These are phyloP conservation scores for Machimus atricapillus DNA, from an alignment of 2,888 invertebrate species.

Conservation along the genomic window DNA sequence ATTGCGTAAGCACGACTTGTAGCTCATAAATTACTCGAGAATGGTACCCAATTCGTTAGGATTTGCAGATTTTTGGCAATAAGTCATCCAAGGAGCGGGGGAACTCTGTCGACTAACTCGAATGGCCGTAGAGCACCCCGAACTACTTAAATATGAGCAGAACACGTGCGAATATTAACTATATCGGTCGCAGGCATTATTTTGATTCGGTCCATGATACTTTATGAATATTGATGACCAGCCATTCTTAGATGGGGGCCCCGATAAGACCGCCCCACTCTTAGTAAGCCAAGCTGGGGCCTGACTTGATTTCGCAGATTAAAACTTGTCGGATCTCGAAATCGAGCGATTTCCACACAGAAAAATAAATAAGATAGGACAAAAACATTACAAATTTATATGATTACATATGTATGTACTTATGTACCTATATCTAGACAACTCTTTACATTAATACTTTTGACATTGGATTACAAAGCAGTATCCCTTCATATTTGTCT, in stretches of 20 bases:
- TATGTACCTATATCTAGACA: too few species aligned
- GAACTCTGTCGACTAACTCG: background rate
- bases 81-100: slow-evolving; percentile 30
- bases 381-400: too few species aligned
- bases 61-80: slow-evolving; percentile 45
- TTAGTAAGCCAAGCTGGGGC: background rate
- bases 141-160: slow-evolving; percentile 31
- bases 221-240: slow-evolving; percentile 38
- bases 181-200: slow-evolving; percentile 17
- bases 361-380: background rate
- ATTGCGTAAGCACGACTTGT: slow-evolving; percentile 47
- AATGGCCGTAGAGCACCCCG: background rate
- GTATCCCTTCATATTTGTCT: too few species aligned
- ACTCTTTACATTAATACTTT: too few species aligned
- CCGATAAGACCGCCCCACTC: background rate
- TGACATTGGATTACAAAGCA: too few species aligned
- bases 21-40: slow-evolving; percentile 44
- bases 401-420: too few species aligned
- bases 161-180: slow-evolving; percentile 39
- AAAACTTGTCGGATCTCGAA: background rate
- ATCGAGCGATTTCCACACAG: background rate
- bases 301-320: background rate
- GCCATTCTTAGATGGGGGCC: background rate
- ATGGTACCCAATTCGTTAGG: slow-evolving; percentile 45
- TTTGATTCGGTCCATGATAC: slow-evolving; percentile 21